A percentile compares a stretch with the other conserved stretches of the same genome.
Evolutionary conservation across 2,113 vertebrate genomes (phyloP).

Genomic region (Menidia beryllina): DNA sequence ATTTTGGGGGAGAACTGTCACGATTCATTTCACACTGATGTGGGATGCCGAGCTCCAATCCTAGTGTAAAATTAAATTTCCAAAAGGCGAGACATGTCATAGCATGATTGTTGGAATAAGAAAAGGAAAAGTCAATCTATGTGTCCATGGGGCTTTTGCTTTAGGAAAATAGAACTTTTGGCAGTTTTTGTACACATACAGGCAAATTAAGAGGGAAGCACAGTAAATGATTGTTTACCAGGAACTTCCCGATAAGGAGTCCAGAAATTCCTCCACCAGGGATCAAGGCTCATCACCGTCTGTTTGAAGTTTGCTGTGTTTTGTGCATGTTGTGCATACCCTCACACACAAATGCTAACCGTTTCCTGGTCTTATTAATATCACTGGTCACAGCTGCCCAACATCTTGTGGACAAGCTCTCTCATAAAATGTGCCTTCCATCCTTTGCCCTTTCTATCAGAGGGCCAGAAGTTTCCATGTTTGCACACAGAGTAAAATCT

Average conservation of each 20-base stretch:
- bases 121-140: slow-evolving; percentile 4
- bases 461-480: slow-evolving; percentile 72
- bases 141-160: slow-evolving; percentile 12
- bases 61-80: slow-evolving; percentile 51
- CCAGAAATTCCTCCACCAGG: slow-evolving; percentile 37
- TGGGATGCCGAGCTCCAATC: slow-evolving; percentile 43
- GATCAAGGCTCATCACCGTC: slow-evolving; percentile 28
- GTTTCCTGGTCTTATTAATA: slow-evolving; percentile 6
- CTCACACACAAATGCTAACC: neutral
- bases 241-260: slow-evolving; percentile 70
- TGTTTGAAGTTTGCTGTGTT: slow-evolving; percentile 12
- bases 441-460: slow-evolving; percentile 66
- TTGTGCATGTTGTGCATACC: slow-evolving; percentile 10
- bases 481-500: slow-evolving; percentile 64
- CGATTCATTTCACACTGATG: slow-evolving; percentile 66
- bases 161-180: slow-evolving; percentile 11
- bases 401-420: slow-evolving; percentile 50
- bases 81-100: slow-evolving; percentile 33
- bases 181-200: slow-evolving; percentile 29
- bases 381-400: slow-evolving; percentile 21
- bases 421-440: slow-evolving; percentile 71
- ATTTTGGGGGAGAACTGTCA: slow-evolving; percentile 63
- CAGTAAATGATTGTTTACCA: slow-evolving; percentile 59
- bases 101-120: neutral
- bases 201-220: slow-evolving; percentile 25